A percentile compares a stretch with the other conserved stretches of the same genome.
These are phyloP conservation scores for Caradrina kadenii DNA, from an alignment of 2,888 invertebrate genomes.

Conservation along the genomic window DNA sequence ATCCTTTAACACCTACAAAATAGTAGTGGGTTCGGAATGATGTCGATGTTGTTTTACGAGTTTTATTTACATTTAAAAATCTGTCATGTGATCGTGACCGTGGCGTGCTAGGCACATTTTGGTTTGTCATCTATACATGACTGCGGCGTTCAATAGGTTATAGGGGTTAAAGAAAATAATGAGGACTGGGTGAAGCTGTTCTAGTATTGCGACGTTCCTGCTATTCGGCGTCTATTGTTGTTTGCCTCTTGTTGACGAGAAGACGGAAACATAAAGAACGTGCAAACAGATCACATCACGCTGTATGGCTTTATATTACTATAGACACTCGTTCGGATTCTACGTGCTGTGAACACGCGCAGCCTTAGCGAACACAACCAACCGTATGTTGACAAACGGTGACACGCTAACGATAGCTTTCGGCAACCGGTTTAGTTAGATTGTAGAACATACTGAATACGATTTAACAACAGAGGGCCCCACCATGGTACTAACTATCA, in stretches of 20 bases:
- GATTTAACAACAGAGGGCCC: no score
- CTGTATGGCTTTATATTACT: background rate
- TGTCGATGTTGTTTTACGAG: no score
- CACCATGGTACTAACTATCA: no score
- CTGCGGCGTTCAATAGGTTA: no score
- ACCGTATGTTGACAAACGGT: background rate
- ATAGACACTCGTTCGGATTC: background rate
- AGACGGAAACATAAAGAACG: background rate
- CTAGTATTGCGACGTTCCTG: background rate
- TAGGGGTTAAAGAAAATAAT: background rate
- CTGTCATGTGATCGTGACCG: no score
- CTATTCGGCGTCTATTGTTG: background rate
- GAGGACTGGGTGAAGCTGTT: background rate
- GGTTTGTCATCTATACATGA: no score
- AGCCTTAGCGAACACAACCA: background rate
- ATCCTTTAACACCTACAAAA: no score
- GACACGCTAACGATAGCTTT: background rate
- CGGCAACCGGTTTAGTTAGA: background rate
- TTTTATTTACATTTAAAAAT: no score
- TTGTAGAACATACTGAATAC: background rate
- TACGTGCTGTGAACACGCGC: no score
- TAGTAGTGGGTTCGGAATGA: no score
- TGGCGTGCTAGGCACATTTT: no score
- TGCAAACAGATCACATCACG: background rate
- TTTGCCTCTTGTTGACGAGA: background rate